Percentiles rank a stretch among this genome's conserved stretches.
phyloP scores from a whole-genome alignment of 2,888 invertebrate species.

The Molorchus minor region DNA sequence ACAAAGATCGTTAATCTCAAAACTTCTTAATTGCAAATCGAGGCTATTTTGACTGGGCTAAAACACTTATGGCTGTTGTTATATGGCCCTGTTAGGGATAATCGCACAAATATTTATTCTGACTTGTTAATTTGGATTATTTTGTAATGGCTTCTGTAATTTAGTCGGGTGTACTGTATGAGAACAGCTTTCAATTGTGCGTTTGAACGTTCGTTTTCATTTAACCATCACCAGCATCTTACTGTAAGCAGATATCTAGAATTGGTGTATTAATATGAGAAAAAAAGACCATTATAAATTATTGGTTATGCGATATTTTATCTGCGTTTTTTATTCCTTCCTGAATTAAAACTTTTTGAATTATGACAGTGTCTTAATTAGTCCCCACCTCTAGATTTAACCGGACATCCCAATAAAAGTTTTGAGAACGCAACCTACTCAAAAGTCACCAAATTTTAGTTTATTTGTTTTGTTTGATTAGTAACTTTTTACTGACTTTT shows the following conservation, averaged over 20 bases:
- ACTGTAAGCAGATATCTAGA: constrained; percentile 47
- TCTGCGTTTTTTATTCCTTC: constrained; percentile 24
- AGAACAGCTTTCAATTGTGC: constrained; percentile 30
- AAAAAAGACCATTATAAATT: constrained; percentile 46
- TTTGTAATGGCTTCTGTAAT: constrained; percentile 2
- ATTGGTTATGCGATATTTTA: constrained; percentile 29
- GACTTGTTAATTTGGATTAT: constrained; percentile 16
- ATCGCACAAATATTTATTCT: constrained; percentile 22
- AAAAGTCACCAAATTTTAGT: no score
- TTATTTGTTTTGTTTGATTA: no score
- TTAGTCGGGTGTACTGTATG: neutral
- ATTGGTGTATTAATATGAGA: constrained; percentile 59
- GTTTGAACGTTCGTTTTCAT: constrained; percentile 48
- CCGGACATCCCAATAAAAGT: no score
- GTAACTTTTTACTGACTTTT: no score
- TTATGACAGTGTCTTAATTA: neutral
- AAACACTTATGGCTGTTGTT: constrained; percentile 18
- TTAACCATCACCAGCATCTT: constrained; percentile 53
- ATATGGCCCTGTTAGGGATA: neutral
- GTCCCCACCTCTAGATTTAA: no score
- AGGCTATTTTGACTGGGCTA: no score
- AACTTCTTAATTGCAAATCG: no score
- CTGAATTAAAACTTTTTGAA: constrained; percentile 18
- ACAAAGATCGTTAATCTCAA: no score
- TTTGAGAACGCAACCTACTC: no score